A percentile compares a stretch with the other conserved stretches of the same genome.
Evolutionary conservation across 2,113 vertebrate species (phyloP).

Genomic region (Anarhynchus alexandrinus): DNA sequence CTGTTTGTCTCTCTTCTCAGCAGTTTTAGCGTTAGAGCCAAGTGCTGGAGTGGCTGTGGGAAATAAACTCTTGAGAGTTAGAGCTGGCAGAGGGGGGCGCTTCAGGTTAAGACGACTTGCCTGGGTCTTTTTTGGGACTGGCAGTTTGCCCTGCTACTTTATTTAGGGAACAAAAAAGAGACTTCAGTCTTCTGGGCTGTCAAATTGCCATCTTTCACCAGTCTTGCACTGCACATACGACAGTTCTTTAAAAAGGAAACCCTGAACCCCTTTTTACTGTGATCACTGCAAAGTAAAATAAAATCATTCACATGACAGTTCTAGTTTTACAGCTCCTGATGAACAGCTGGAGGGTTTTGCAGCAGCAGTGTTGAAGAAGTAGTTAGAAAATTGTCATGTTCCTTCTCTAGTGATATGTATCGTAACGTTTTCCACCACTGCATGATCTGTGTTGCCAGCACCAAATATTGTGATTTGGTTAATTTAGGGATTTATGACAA

Average conservation of each 20-base stretch:
- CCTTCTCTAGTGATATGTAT: not conserved
- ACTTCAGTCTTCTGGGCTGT: not conserved
- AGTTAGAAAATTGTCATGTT: slow-evolving; percentile 23
- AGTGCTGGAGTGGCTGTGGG: not conserved
- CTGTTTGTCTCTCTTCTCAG: not conserved
- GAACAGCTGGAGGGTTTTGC: slow-evolving; percentile 21
- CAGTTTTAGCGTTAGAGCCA: not conserved
- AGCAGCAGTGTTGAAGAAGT: not conserved
- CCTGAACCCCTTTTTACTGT: not conserved
- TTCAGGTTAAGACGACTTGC: not conserved
- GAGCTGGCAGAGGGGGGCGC: slow-evolving; percentile 31
- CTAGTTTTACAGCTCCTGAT: not conserved
- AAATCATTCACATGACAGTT: not conserved
- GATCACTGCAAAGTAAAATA: not conserved
- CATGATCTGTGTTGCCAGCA: not conserved
- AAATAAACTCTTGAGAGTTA: not conserved
- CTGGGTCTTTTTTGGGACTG: not conserved
- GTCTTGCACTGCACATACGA: not conserved
- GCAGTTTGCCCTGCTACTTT: not conserved
- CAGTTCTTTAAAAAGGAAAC: not conserved
- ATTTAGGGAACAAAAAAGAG: not conserved
- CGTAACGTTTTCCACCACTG: not conserved
- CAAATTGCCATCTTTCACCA: not conserved
- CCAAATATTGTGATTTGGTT: slow-evolving; percentile 5
- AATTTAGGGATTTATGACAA: slow-evolving; percentile 28